Evolutionary conservation across 1,140 invertebrate genomes (phyloP).

Genomic region (Drosophila erecta): DNA sequence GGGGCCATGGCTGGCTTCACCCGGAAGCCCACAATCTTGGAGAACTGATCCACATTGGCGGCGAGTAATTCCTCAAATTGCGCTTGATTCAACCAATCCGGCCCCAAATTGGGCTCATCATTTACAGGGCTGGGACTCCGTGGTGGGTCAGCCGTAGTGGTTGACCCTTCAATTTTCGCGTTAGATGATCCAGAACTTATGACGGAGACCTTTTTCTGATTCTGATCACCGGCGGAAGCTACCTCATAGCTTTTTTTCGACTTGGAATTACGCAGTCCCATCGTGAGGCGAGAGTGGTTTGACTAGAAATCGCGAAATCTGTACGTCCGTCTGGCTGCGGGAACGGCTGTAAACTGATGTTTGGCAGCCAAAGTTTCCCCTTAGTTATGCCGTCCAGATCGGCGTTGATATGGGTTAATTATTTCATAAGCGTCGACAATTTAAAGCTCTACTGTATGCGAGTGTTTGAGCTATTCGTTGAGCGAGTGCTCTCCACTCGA

Average conservation of each 20-base stretch:
- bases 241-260: slow-evolving; percentile 42
- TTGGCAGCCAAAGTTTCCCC: slow-evolving; percentile 12
- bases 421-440: slow-evolving; percentile 38
- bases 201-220: background rate
- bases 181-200: background rate
- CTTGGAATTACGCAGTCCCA: slow-evolving; percentile 42
- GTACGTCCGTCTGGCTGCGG: slow-evolving; percentile 25
- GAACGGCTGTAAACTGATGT: slow-evolving; percentile 33
- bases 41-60: slow-evolving; percentile 65
- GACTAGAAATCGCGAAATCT: slow-evolving; percentile 4
- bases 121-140: background rate
- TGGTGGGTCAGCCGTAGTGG: background rate
- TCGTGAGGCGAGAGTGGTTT: background rate
- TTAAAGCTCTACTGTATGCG: slow-evolving; percentile 4
- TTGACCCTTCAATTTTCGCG: background rate
- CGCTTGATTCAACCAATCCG: slow-evolving; percentile 84
- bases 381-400: slow-evolving; percentile 10
- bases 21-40: slow-evolving; percentile 64
- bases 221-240: background rate
- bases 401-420: slow-evolving; percentile 36
- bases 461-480: slow-evolving; percentile 17
- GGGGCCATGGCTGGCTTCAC: slow-evolving; percentile 49
- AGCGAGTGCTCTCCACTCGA: slow-evolving; percentile 8
- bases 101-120: slow-evolving; percentile 33
- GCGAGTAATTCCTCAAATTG: slow-evolving; percentile 84